These are phyloP conservation scores for Probosciger aterrimus DNA, from an alignment of 2,113 vertebrate species.

Conservation along the genomic window DNA sequence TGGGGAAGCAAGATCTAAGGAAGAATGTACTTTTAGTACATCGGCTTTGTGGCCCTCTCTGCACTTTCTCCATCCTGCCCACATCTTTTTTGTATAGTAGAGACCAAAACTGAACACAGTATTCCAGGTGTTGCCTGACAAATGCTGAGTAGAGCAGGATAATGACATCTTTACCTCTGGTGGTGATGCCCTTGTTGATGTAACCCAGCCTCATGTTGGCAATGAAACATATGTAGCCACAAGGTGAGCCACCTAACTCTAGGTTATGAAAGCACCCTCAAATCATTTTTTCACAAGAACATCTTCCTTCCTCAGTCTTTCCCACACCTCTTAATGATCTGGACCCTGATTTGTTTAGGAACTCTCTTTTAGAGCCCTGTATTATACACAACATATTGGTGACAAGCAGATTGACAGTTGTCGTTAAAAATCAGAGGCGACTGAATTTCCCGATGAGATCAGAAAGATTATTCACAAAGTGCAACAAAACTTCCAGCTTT, in stretches of 20 bases:
- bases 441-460: background rate
- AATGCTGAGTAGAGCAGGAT: background rate
- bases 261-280: background rate
- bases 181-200: background rate
- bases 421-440: background rate
- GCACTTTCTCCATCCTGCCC: background rate
- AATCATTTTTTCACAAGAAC: background rate
- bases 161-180: background rate
- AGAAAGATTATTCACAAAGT: background rate
- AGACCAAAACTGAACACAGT: background rate
- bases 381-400: background rate
- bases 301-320: background rate
- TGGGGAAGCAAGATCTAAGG: background rate
- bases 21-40: background rate
- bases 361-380: background rate
- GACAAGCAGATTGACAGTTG: background rate
- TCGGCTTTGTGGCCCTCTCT: background rate
- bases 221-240: background rate
- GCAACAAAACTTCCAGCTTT: background rate
- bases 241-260: background rate
- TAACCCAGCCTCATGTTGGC: background rate
- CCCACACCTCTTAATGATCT: background rate
- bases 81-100: background rate
- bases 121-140: background rate
- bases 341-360: background rate